Conservation (phyloP, 2,113 vertebrate genomes). For the Nyctibius bracteatus region DNA sequence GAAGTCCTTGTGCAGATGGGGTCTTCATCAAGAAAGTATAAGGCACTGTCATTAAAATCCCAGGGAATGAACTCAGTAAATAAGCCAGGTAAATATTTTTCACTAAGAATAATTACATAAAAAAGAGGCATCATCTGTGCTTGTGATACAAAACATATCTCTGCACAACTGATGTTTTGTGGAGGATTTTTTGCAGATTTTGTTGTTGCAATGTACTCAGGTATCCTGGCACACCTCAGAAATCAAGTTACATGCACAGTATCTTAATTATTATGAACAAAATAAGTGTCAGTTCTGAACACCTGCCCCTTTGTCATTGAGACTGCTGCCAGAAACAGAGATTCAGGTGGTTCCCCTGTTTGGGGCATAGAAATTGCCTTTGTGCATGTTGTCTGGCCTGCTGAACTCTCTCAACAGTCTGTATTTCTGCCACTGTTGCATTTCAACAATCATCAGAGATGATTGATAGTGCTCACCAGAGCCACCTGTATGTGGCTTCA, state of each 20-base stretch:
- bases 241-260: slow-evolving; percentile 30
- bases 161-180: background rate
- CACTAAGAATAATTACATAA: background rate
- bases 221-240: slow-evolving; percentile 15
- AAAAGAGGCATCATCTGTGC: background rate
- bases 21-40: background rate
- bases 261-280: background rate
- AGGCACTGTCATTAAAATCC: background rate
- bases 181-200: background rate
- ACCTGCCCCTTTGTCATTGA: slow-evolving; percentile 28
- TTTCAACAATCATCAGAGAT: slow-evolving; percentile 36
- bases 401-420: slow-evolving; percentile 36
- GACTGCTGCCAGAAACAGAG: slow-evolving; percentile 15
- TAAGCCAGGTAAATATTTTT: background rate
- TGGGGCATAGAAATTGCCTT: slow-evolving; percentile 39
- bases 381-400: slow-evolving; percentile 31
- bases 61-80: background rate
- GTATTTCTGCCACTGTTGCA: slow-evolving; percentile 46
- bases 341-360: slow-evolving; percentile 39
- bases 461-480: background rate
- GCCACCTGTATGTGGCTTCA: background rate
- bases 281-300: background rate
- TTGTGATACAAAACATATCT: background rate
- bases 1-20: background rate
- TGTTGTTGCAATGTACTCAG: background rate